These are phyloP conservation scores for Keiferia lycopersicella DNA, from an alignment of 2,888 invertebrate species.

Conservation along the genomic window DNA sequence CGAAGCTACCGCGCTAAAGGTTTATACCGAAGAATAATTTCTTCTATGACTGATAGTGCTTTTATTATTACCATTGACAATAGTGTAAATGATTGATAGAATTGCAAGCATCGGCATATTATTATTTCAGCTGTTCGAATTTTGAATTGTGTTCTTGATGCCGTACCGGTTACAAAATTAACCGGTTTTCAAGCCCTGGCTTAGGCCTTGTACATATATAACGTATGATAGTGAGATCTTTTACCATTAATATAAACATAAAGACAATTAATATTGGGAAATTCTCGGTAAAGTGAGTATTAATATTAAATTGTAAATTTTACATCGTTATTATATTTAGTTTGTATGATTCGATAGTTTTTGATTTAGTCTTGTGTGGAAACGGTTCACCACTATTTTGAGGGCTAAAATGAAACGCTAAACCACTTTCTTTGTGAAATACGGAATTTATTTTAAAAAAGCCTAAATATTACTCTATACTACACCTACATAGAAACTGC, in stretches of 20 bases:
- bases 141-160: background rate
- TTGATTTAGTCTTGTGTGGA: constrained; percentile 13
- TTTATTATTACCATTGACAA: background rate
- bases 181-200: constrained; percentile 17
- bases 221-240: constrained; percentile 73
- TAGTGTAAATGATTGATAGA: constrained; percentile 52
- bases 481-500: no score
- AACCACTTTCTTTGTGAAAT: background rate
- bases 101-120: constrained; percentile 46
- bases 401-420: background rate
- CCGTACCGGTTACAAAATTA: background rate
- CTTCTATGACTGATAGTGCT: background rate
- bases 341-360: constrained; percentile 43
- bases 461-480: no score
- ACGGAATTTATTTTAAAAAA: background rate
- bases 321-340: constrained; percentile 62
- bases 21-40: background rate
- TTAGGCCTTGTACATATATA: constrained; percentile 70
- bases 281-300: constrained; percentile 70
- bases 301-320: constrained; percentile 62
- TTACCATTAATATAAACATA: constrained; percentile 67
- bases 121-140: constrained; percentile 61
- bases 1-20: background rate
- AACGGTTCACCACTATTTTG: background rate
- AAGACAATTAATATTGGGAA: constrained; percentile 70